These are phyloP conservation scores for Hippotragus niger DNA, from an alignment of 2,113 vertebrate genomes.

Conservation along the genomic window DNA sequence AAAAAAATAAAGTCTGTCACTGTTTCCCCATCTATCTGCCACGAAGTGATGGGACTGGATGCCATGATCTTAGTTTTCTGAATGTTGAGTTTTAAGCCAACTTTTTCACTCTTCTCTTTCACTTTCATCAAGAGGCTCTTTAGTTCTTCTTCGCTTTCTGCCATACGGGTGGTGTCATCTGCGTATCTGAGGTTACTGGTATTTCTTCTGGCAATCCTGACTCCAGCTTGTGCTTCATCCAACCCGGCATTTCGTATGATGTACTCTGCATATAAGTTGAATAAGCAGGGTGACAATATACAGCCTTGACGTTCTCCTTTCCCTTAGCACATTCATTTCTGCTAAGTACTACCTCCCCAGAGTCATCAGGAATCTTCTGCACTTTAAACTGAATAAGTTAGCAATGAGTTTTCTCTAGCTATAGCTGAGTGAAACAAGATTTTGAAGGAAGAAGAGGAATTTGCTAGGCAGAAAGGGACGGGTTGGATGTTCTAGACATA, in stretches of 20 bases:
- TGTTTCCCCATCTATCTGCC: background rate
- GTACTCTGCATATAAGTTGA: background rate
- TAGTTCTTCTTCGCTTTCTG: background rate
- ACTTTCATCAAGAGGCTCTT: background rate
- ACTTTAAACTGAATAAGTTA: background rate
- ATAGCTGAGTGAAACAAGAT: background rate
- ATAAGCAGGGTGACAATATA: background rate
- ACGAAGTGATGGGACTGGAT: background rate
- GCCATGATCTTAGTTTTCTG: background rate
- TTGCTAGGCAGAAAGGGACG: background rate
- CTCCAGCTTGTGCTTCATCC: background rate
- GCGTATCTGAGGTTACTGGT: background rate
- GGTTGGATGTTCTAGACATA: background rate
- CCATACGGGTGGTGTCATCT: background rate
- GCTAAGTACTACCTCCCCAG: background rate
- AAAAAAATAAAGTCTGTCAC: background rate
- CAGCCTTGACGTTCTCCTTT: background rate
- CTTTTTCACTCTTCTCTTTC: background rate
- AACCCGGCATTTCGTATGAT: rapidly evolving
- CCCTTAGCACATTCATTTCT: background rate
- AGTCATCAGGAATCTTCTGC: background rate
- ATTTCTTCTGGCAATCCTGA: background rate
- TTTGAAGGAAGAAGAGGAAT: background rate
- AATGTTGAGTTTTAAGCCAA: background rate
- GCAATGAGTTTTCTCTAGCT: background rate